A percentile compares a stretch with the other conserved stretches of the same genome.
These are phyloP conservation scores for Apocheima hispidaria DNA, from an alignment of 2,888 invertebrate genomes.

Conservation along the genomic window DNA sequence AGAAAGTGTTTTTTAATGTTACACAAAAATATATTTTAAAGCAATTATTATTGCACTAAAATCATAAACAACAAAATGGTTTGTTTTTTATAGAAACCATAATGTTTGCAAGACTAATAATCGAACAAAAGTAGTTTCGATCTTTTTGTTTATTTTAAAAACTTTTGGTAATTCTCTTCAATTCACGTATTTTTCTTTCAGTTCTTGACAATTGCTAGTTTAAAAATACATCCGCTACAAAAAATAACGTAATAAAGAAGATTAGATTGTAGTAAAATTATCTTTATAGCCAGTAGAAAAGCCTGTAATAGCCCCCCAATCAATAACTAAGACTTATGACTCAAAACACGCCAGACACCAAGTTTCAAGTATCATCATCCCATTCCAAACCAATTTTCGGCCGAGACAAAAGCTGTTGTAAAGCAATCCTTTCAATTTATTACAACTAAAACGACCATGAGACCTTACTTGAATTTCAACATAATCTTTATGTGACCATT, in stretches of 20 bases:
- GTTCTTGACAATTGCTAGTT: not conserved
- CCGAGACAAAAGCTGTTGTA: conserved; percentile 62
- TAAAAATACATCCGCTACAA: not conserved
- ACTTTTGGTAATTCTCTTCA: not conserved
- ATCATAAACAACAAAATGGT: conserved; percentile 13
- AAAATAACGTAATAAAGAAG: conserved; percentile 26
- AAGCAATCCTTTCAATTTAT: conserved; percentile 65
- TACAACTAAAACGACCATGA: conserved; percentile 65
- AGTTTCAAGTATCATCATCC: conserved; percentile 37
- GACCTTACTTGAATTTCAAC: conserved; percentile 73
- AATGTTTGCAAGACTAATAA: conserved; percentile 21
- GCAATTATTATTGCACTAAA: conserved; percentile 15
- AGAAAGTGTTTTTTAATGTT: conserved; percentile 45
- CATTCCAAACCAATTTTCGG: conserved; percentile 47
- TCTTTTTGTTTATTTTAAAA: not conserved
- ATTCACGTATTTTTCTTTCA: not conserved
- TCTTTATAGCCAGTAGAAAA: conserved; percentile 33
- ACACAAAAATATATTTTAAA: conserved; percentile 11
- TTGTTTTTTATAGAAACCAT: conserved; percentile 17
- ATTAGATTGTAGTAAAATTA: conserved; percentile 32
- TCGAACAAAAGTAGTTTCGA: conserved; percentile 15
- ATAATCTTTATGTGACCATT: conserved; percentile 79
- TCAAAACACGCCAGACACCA: conserved; percentile 33
- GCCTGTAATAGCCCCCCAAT: conserved; percentile 28
- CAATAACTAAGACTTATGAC: conserved; percentile 35